Base-by-base conservation (phyloP, 2,797 vertebrate genomes). In the Ispidina lecontei region DNA sequence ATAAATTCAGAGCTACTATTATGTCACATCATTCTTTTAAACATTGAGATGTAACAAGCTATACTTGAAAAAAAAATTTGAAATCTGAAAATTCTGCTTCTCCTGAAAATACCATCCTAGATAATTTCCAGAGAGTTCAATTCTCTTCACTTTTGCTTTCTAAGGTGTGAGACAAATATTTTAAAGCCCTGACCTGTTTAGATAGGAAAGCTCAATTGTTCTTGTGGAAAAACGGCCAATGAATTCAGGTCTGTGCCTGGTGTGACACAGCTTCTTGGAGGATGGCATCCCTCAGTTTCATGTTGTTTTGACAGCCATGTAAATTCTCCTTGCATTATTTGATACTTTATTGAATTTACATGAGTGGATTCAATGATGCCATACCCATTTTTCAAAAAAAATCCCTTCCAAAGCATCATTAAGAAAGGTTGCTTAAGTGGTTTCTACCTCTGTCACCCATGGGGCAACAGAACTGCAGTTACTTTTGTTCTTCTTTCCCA, bases 201-300 rank as follows among this genome's bases (percentile, higher is more conserved):
- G 29, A 15, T 15, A 37, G 31, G 52, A 75, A 52, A 43, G 14
- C 4, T 78, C 3, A 0, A 52, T 81, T 75, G 10, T 59, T 14
- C 43, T 63, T 81, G 31, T 67, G 51, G 11, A 65, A 89, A 6
- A 37, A 39, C 7, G 9, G 22, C 13, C 1, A 14, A 1, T 59
- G n/a, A 49, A 23, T 84, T 70, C 58, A 9, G 0, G 0, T 18
- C 0, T 6, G 1, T 15, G 10, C 12, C 6, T 37, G 46, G 25
- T 56, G 8, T 13, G 47, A 12, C 31, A 10, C 23, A 59, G 19
- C 35, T 74, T 31, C 46, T 19, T 60, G 23, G 37, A 41, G 2
- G 1, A 4, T 17, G n/a, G 2, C 46, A 8, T 35, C 25, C 25
- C 35, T 29, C 20, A n/a, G 16, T 60, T 85, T 83, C 35, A 35